phyloP scores from a whole-genome alignment of 1,140 invertebrate genomes.

The Dreissena rostriformis region DNA sequence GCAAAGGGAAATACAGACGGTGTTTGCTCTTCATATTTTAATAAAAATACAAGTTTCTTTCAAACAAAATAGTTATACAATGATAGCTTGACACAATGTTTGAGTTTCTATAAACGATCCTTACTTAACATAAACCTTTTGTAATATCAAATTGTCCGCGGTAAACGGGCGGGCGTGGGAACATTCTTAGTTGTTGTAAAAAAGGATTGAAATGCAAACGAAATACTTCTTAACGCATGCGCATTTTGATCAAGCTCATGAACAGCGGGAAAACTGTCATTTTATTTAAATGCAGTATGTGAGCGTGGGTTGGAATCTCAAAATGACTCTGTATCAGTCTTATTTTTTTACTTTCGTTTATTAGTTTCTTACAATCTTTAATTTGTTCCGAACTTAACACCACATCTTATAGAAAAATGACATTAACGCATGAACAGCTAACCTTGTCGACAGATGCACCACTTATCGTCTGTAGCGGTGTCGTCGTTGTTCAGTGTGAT shows the following conservation, averaged over 20 bases:
- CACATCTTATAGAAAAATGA: neutral
- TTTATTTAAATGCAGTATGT: no score
- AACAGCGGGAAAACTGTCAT: no score
- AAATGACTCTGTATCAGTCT: neutral
- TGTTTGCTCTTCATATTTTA: neutral
- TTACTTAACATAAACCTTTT: no score
- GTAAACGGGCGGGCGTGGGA: no score
- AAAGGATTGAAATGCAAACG: no score
- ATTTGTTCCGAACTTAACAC: neutral
- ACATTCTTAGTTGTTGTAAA: no score
- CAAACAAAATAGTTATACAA: neutral
- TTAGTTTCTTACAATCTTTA: neutral
- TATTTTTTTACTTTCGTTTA: neutral
- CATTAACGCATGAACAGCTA: neutral
- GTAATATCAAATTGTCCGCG: no score
- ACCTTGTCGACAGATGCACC: neutral
- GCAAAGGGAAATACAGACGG: neutral
- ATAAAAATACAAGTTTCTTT: neutral
- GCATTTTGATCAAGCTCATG: no score
- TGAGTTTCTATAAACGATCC: no score
- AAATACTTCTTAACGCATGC: no score
- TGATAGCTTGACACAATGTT: no score
- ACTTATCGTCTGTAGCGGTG: neutral
- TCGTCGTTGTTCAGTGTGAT: neutral
- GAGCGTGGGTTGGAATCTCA: neutral